phyloP scores from a whole-genome alignment of 2,113 vertebrate species.

The Callipepla californica region DNA sequence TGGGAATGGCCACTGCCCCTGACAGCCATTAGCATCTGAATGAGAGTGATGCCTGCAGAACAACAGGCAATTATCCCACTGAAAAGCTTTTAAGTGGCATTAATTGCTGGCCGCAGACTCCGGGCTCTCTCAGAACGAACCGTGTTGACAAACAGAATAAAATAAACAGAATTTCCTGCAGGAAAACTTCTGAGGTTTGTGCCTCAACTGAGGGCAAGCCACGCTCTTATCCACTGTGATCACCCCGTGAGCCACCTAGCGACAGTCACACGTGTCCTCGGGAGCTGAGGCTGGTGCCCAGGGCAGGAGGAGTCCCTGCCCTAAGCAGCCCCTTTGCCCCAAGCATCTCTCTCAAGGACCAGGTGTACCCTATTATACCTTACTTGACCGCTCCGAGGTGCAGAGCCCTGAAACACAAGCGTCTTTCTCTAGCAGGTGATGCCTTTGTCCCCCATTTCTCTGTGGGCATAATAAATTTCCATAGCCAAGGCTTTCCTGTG shows the following conservation, averaged over 20 bases:
- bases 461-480: neutral
- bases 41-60: conserved; percentile 58
- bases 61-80: conserved; percentile 68
- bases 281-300: neutral
- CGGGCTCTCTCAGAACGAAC: neutral
- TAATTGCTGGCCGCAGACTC: conserved; percentile 66
- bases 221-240: neutral
- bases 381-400: neutral
- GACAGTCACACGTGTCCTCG: neutral
- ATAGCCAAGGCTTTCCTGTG: neutral
- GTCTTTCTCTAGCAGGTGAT: neutral
- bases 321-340: neutral
- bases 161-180: conserved; percentile 30
- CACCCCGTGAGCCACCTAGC: neutral
- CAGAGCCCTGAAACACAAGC: neutral
- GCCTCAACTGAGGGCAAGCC: neutral
- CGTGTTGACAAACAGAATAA: conserved; percentile 58
- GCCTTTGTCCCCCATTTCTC: neutral
- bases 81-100: conserved; percentile 74
- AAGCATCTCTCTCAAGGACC: neutral
- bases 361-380: neutral
- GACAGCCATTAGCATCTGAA: conserved; percentile 68
- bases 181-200: neutral
- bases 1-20: conserved; percentile 62
- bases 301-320: neutral